Evolutionary conservation across 2,888 invertebrate genomes (phyloP), one percentile per base, ranked within the genome.

Genomic region (Andrena fulva): DNA sequence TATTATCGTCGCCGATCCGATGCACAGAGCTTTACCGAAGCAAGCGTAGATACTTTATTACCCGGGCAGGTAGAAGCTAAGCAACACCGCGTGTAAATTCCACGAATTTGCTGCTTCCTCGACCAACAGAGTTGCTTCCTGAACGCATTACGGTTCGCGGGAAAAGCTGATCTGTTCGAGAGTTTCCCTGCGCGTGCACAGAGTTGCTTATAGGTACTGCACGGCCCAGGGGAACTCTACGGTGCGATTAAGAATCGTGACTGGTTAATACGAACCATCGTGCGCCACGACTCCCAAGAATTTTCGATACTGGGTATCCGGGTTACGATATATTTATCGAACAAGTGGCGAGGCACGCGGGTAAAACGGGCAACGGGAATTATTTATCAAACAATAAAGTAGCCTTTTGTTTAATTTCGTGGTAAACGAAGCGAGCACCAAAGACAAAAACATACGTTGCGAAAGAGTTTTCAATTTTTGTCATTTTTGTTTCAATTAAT

Each of bases 191-290:
- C 10, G 29, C 29, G 35, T 60, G 20, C 6, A n/a, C 24, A 67
- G 29, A 56, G 50, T 66, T 62, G 50, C 52, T 72, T 52, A 42
- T 42, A 42, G 16, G 42, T 42, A 29, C 59, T 33, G 29, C 52
- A 60, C 33, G 24, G 16, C 54, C 31, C 59, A 68, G 63, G 66
- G 52, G 35, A 31, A 42, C 16, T 42, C 35, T 62, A 35, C 59
- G 31, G 64, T 16, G 42, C 74, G 73, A 85, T 84, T 85, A 79
- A 77, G 72, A 72, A 66, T 85, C 81, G 84, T 82, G 81, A 84
- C 77, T 54, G 68, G 80, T 81, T 76, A 84, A 81, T 78, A 77
- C 56, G 64, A 76, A 59, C 56, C 59, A 62, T 81, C 81, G 81
- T 69, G 76, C 63, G 27, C 69, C 64, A 73, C 73, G 76, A 73